These are phyloP conservation scores for Pelmatolapia mariae DNA, from an alignment of 2,113 vertebrate genomes.

Conservation along the genomic window DNA sequence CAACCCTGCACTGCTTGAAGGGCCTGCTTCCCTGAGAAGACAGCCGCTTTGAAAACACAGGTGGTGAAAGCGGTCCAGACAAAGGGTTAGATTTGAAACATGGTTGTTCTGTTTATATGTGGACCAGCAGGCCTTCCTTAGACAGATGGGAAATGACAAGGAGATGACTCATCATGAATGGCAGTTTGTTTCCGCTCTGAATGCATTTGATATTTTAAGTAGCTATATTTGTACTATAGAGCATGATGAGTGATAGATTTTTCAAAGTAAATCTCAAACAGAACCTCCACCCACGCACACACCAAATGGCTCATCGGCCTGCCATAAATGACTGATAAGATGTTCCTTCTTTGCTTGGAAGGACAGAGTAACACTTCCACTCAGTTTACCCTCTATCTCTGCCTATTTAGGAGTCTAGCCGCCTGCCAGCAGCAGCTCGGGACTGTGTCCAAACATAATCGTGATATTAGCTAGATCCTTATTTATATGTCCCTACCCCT, in stretches of 20 bases:
- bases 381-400: constrained; percentile 64
- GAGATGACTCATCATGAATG: constrained; percentile 28
- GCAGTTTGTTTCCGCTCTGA: background rate
- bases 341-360: constrained; percentile 61
- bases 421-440: constrained; percentile 60
- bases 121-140: constrained; percentile 4
- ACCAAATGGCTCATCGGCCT: constrained; percentile 48
- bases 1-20: constrained; percentile 9
- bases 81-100: constrained; percentile 31
- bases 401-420: constrained; percentile 56
- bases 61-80: background rate
- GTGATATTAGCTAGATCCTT: constrained; percentile 68
- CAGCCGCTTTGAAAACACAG: constrained; percentile 28
- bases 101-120: constrained; percentile 14
- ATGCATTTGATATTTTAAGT: constrained; percentile 32
- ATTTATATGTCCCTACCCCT: constrained; percentile 64
- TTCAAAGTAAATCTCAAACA: constrained; percentile 45
- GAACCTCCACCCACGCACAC: constrained; percentile 16
- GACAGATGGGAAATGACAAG: constrained; percentile 37
- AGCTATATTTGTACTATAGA: constrained; percentile 43
- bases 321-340: constrained; percentile 50
- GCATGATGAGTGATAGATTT: background rate
- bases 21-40: constrained; percentile 9
- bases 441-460: constrained; percentile 73
- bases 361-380: constrained; percentile 68